Conservation (phyloP, 23 tunicate species). For the Trididemnum nubilum region DNA sequence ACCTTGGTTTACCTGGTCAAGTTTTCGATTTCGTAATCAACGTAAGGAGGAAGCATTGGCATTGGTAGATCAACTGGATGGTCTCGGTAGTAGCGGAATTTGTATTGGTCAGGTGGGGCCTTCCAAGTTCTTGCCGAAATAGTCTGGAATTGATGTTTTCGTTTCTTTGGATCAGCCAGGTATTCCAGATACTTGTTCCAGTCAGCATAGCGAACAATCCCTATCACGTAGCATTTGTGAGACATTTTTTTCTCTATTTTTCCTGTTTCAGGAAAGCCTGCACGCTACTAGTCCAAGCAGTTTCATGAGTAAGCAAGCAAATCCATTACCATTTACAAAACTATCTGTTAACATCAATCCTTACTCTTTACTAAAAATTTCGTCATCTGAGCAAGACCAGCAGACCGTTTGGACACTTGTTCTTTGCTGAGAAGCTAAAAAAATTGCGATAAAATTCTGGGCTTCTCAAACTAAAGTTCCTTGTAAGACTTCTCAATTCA, state of each 20-base stretch:
- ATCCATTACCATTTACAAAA: too few species aligned
- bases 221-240: slow-evolving; percentile 35
- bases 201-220: slow-evolving; percentile 58
- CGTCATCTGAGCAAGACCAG: too few species aligned
- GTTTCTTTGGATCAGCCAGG: slow-evolving; percentile 68
- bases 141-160: slow-evolving; percentile 73
- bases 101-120: slow-evolving; percentile 52
- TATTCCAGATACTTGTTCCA: slow-evolving; percentile 77
- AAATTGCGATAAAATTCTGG: too few species aligned
- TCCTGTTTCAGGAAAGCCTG: not conserved
- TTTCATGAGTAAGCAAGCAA: not conserved
- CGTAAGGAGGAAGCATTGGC: slow-evolving; percentile 57
- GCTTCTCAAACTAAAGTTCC: too few species aligned
- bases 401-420: too few species aligned
- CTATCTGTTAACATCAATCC: too few species aligned
- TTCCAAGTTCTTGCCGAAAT: slow-evolving; percentile 50
- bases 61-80: slow-evolving; percentile 67
- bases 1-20: slow-evolving; percentile 61
- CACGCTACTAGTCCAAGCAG: not conserved
- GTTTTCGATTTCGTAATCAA: slow-evolving; percentile 44
- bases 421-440: too few species aligned
- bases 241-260: too few species aligned
- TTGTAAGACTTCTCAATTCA: too few species aligned
- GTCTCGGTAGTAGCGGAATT: slow-evolving; percentile 69
- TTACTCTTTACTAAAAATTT: too few species aligned